phyloP scores from a whole-genome alignment of 2,797 vertebrate species.

The Peromyscus eremicus region DNA sequence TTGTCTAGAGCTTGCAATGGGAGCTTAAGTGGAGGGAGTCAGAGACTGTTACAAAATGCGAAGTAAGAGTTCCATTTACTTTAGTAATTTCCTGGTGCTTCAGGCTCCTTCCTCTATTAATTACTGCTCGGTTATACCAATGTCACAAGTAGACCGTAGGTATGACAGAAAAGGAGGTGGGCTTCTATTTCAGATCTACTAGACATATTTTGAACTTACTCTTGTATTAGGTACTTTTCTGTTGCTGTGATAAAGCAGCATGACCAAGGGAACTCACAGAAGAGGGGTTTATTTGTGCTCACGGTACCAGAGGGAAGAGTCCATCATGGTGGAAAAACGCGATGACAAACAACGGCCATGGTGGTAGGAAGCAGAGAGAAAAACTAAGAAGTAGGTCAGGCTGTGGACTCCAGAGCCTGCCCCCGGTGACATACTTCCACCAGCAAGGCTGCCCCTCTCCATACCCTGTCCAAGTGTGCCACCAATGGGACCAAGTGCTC shows the following conservation, averaged over 20 bases:
- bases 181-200: slow-evolving; percentile 14
- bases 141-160: background rate
- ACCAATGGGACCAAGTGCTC: no score
- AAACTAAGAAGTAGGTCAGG: background rate
- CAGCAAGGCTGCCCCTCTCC: background rate
- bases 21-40: background rate
- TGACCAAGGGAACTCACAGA: background rate
- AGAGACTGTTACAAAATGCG: slow-evolving; percentile 6
- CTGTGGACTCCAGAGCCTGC: background rate
- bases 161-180: background rate
- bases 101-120: background rate
- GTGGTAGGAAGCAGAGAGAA: background rate
- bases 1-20: background rate
- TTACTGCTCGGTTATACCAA: background rate
- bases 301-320: background rate
- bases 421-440: background rate
- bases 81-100: background rate
- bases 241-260: background rate
- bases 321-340: background rate
- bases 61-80: background rate
- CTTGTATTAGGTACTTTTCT: background rate
- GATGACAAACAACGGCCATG: background rate
- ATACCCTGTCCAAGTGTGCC: background rate
- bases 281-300: background rate
- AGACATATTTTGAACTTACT: background rate